Conservation (phyloP, 2,113 vertebrate species). For the Micromys minutus region DNA sequence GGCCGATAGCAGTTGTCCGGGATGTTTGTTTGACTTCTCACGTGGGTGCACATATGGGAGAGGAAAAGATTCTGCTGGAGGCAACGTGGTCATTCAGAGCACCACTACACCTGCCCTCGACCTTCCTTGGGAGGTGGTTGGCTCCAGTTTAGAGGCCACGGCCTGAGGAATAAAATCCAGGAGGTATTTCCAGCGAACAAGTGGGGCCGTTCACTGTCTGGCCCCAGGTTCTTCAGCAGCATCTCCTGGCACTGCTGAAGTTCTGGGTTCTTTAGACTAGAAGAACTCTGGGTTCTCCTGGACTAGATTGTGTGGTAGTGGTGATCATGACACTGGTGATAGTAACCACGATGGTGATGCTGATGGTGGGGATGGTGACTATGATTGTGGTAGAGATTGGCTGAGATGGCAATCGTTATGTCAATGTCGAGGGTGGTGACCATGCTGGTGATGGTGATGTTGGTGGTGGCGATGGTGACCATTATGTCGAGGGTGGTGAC, state of each 20-base stretch:
- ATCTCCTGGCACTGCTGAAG: accelerated
- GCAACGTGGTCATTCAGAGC: too few species aligned
- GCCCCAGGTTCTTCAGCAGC: not conserved
- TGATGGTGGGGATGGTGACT: not conserved
- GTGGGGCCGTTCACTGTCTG: not conserved
- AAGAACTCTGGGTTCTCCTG: not conserved
- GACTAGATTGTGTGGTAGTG: not conserved
- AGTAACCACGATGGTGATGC: not conserved
- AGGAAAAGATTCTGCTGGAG: too few species aligned
- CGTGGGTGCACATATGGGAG: accelerated
- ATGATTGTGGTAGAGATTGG: not conserved
- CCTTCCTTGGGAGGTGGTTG: not conserved
- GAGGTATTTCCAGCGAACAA: accelerated
- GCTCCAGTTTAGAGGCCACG: not conserved
- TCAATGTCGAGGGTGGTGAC: too few species aligned
- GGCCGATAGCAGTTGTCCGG: accelerated
- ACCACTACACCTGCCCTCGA: not conserved
- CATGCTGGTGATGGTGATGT: accelerated
- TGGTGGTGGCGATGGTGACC: not conserved
- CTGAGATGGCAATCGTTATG: accelerated
- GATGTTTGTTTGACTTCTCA: not conserved
- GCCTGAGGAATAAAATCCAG: not conserved
- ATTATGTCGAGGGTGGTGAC: not conserved
- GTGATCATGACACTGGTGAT: too few species aligned
- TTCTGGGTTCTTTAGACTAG: too few species aligned